These are phyloP conservation scores for Takifugu bimaculatus DNA, from an alignment of 2,113 vertebrate species.

Conservation along the genomic window DNA sequence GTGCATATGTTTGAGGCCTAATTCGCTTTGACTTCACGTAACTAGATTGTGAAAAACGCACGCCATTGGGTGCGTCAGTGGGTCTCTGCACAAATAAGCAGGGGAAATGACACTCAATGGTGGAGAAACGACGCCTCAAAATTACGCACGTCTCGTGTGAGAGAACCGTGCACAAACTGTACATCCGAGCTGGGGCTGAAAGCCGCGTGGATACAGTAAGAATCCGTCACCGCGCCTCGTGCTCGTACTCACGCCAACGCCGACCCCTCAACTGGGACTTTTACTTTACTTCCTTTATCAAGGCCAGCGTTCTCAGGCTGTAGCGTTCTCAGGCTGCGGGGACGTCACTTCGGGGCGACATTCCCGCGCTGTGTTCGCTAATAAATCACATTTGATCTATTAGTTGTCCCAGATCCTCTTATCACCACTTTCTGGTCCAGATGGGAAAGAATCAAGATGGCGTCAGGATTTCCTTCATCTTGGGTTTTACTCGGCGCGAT, in stretches of 20 bases:
- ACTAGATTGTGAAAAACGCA: background rate
- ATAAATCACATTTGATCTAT: conserved; percentile 22
- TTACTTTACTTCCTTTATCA: conserved; percentile 1
- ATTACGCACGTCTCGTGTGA: too few species aligned
- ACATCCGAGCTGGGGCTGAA: conserved; percentile 1
- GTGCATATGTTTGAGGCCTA: conserved; percentile 3
- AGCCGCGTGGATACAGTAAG: conserved; percentile 28
- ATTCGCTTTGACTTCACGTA: conserved; percentile 12
- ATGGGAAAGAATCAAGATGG: conserved; percentile 36
- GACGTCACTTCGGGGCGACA: conserved; percentile 50
- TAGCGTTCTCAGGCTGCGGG: conserved; percentile 46
- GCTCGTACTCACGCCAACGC: conserved; percentile 20
- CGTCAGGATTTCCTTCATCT: conserved; percentile 54
- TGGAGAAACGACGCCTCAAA: too few species aligned
- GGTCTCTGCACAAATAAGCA: too few species aligned
- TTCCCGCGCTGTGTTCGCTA: conserved; percentile 29
- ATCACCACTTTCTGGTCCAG: conserved; percentile 50
- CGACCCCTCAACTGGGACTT: conserved; percentile 52
- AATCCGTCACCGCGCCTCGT: conserved; percentile 10
- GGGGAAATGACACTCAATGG: too few species aligned
- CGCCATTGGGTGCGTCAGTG: background rate
- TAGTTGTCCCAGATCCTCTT: conserved; percentile 38
- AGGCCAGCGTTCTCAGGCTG: conserved; percentile 32
- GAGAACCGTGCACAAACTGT: too few species aligned
- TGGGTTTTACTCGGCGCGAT: conserved; percentile 51